These are phyloP conservation scores for Stercorarius parasiticus DNA, from an alignment of 2,113 vertebrate genomes.

Conservation along the genomic window DNA sequence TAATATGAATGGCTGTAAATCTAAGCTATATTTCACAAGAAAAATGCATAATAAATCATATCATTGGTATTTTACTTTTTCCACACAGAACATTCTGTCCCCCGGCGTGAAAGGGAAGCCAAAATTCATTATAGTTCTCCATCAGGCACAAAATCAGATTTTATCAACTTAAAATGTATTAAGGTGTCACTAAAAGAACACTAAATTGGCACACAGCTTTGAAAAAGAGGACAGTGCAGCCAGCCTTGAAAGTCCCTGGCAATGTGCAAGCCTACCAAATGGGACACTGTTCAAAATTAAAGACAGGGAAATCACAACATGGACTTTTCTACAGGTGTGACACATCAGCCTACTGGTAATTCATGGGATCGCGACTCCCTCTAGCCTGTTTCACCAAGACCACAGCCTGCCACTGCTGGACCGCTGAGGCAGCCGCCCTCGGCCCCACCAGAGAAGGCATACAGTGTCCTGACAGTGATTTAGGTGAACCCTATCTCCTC, in stretches of 20 bases:
- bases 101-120: background rate
- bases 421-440: background rate
- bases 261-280: background rate
- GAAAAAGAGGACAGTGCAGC: background rate
- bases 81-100: background rate
- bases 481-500: background rate
- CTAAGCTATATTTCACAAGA: background rate
- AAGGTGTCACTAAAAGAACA: background rate
- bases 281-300: background rate
- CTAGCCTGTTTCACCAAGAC: background rate
- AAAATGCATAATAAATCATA: background rate
- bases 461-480: background rate
- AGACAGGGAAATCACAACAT: background rate
- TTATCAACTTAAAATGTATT: background rate
- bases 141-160: background rate
- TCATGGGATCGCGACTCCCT: background rate
- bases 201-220: background rate
- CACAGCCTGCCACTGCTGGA: background rate
- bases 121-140: background rate
- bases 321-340: background rate
- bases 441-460: background rate
- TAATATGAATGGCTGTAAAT: background rate
- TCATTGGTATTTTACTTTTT: background rate
- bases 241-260: background rate
- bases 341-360: background rate